Base-by-base conservation (phyloP, 2,888 invertebrate genomes). In the Drosophila anomalata region DNA sequence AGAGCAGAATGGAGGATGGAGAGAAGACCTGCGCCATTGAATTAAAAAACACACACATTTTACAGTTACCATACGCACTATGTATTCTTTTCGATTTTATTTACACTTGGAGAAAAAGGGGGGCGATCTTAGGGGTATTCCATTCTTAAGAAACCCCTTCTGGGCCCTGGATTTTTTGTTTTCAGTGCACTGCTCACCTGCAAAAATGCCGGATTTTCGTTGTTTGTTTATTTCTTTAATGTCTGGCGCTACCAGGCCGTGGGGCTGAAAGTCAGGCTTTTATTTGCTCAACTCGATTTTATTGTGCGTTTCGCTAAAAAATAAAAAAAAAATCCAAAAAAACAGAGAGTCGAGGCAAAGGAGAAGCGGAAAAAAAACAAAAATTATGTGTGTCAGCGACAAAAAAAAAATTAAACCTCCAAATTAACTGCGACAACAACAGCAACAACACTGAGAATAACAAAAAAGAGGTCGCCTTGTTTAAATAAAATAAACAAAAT, bases 31-130 rank as follows among this genome's bases (percentile, higher is more conserved):
- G 71, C 78, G 78, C 84, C 80, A 80, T 76, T 86, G 73, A 74
- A 73, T 73, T 75, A 55, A 54, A 42, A 20, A 60, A 57, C 79
- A 73, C 86, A 81, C 84, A 78, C 81, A 86, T 74, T 86, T 88
- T 86, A 88, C 84, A 88, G 84, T 84, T 84, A 84, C 41, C 41
- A 42, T 36, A 20, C 87, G 84, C 88, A 82, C 68, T 61, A 76
- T 76, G 66, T 76, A 73, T 73, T 76, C 71, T 73, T 59, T 62
- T 53, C 75, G 50, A 61, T 46, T 52, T 33, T 51, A 14, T 55
- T 63, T 65, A 55, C 73, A 55, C 60, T 36, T 2, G 4, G 4
- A 17, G 42, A 42, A 44, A 44, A 22, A 22, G 2, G 6, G 22
- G 12, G 17, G 9, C 2, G 8, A 29, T 29, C 29, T 9, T 29